Percentiles rank a stretch among this genome's conserved stretches.
Evolutionary conservation across 2,113 vertebrate genomes (phyloP).

Genomic region (Columba janthina): DNA sequence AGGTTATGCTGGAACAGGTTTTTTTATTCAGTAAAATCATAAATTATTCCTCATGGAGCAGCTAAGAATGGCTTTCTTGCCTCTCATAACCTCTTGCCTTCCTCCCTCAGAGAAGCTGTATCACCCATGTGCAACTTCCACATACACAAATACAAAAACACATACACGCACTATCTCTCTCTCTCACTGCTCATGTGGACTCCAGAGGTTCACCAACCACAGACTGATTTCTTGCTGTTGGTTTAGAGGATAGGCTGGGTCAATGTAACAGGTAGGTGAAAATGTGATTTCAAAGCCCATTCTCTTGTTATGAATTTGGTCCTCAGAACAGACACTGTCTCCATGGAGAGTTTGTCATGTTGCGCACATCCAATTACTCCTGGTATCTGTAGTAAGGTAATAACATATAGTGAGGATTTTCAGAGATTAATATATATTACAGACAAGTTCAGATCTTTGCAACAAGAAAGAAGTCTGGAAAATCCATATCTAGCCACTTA

Average conservation of each 20-base stretch:
- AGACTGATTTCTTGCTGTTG: not conserved
- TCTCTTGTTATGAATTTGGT: not conserved
- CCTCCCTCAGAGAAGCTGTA: not conserved
- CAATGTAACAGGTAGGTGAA: not conserved
- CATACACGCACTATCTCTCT: rapidly evolving
- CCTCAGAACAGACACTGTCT: not conserved
- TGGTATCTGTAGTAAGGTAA: not conserved
- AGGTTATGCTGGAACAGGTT: not conserved
- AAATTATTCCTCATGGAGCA: not conserved
- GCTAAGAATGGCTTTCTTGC: not conserved
- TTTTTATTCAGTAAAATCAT: not conserved
- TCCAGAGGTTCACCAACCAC: not conserved
- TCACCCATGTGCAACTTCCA: not conserved
- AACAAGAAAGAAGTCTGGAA: not conserved
- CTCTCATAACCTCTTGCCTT: not conserved
- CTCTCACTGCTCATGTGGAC: too few relatives aligned
- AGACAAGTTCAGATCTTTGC: not conserved
- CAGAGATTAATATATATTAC: not conserved
- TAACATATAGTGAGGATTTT: not conserved
- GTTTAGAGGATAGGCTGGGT: not conserved
- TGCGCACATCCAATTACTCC: not conserved
- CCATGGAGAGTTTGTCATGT: not conserved
- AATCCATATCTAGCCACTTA: not conserved
- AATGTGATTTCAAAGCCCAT: not conserved
- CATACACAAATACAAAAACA: too few relatives aligned